Evolutionary conservation across 2,797 vertebrate genomes (phyloP), one percentile per base, ranked within the genome.

Genomic region (Antrozous pallidus): DNA sequence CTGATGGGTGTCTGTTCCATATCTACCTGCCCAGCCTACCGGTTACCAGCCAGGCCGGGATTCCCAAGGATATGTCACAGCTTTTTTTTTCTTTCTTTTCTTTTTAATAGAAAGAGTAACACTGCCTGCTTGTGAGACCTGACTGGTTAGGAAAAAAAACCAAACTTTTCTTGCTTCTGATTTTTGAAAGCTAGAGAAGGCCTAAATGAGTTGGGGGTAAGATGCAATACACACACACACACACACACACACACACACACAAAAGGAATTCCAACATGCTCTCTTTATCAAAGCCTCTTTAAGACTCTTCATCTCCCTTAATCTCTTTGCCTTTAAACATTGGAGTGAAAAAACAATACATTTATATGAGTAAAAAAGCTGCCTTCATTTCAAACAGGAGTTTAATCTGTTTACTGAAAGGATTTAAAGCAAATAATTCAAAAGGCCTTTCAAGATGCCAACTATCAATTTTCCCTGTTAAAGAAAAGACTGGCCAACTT

Each of bases 361-460:
- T 98, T 97, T 98, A 85, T 96, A 94, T 54, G 17, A 93, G 94
- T 92, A 97, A 98, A 98, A 95, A 98, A 71, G n/a, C 65, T n/a
- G 82, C 96, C 96, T 97, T 96, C 95, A 88, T 97, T 98, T 96
- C 97, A 96, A 97, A 96, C 0, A 47, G 91, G 85, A 90, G 17
- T 96, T 96, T 98, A 97, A 97, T 97, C 96, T 98, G 96, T 98
- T 98, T 98, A 92, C 78, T 91, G 96, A 97, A 98, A 97, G 97
- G 96, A 97, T 98, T 97, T 96, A 92, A 88, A 93, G 84, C 96
- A 98, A 97, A 97, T 97, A 63, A 95, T 97, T 97, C 90, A 94
- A 97, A 96, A 94, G 96, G 18, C 83, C 95, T 97, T 97, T 96
- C 81, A 89, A 96, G 92, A 92, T 96, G 91, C 93, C 78, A 67